Evolutionary conservation across 2,797 vertebrate genomes (phyloP), one percentile per base, ranked within the genome.

Genomic region (Megalops cyprinoides): DNA sequence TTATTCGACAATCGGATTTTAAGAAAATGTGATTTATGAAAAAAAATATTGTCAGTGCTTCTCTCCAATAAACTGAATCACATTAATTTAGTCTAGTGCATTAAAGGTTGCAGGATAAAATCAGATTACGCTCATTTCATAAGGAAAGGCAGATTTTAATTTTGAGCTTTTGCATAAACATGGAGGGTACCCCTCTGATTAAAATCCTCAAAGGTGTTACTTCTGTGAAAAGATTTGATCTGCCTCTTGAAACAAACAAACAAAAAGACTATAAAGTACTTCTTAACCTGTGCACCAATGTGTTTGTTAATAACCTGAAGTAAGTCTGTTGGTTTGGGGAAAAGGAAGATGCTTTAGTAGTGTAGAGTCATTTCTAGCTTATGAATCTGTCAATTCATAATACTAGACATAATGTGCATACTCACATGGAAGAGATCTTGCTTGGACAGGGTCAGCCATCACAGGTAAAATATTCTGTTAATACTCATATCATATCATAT

Each of bases 1-100:
- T 79, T 55, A 31, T 49, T 55, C 34, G 20, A 78, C 46, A 56
- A 67, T 75, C 67, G 20, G 71, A 58, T 76, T 83, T 79, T 39
- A 71, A 76, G 49, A 74, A 82, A 78, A 75, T 67, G 56, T 75
- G 77, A 69, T 79, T 51, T 18, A 6, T 18, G 55, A 20, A 15
- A n/a, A 49, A 25, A 12, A 80, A 48, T 56, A 79, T 39, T 76
- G 69, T 23, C 42, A n/a, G 62, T 55, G 58, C 53, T 79, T 28
- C 44, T n/a, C 81, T 82, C 53, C 53, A 82, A 60, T 78, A 78
- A 78, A 78, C 56, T 46, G 76, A 56, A 49, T 79, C 58, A 44
- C 46, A 76, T 82, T 46, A 76, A 46, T 39, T 62, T 55, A 79
- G 53, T 65, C 31, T 46, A 28, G 74, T 51, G 23, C 34, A 53